Conservation (phyloP, 2,797 vertebrate genomes). For the Eulemur coronatus region DNA sequence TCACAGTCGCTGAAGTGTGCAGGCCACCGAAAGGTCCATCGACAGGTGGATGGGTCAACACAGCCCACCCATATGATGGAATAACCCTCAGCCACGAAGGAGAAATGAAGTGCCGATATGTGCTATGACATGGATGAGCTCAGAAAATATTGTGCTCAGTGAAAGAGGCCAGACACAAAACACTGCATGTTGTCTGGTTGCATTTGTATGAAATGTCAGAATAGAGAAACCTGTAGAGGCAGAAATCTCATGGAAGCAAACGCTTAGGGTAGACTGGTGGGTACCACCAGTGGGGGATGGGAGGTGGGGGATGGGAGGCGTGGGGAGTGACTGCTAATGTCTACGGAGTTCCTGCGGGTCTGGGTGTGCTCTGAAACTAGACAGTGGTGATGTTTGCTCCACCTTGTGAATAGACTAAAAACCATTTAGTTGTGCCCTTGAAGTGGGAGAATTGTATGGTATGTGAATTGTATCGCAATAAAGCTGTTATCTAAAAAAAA, state of each 20-base stretch:
- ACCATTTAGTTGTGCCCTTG: not conserved
- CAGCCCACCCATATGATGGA: not conserved
- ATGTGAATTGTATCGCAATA: not conserved
- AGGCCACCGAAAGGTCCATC: not conserved
- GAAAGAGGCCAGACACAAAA: not conserved
- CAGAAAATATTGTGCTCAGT: not conserved
- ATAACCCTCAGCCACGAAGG: not conserved
- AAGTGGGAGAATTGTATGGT: not conserved
- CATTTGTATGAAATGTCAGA: not conserved
- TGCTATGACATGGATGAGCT: not conserved
- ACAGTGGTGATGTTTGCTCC: not conserved
- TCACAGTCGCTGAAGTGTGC: not conserved
- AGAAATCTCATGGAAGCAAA: not conserved
- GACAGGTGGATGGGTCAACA: not conserved
- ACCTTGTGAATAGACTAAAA: not conserved
- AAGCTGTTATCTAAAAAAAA: not conserved
- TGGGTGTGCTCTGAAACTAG: not conserved
- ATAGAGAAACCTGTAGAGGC: not conserved
- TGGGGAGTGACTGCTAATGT: not conserved
- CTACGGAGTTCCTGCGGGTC: not conserved
- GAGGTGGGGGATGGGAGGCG: not conserved
- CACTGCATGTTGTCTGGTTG: not conserved
- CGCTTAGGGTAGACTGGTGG: not conserved
- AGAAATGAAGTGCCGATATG: not conserved
- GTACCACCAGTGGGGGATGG: not conserved